Conservation (phyloP, 2,797 vertebrate species). For the Coregonus ussuriensis region DNA sequence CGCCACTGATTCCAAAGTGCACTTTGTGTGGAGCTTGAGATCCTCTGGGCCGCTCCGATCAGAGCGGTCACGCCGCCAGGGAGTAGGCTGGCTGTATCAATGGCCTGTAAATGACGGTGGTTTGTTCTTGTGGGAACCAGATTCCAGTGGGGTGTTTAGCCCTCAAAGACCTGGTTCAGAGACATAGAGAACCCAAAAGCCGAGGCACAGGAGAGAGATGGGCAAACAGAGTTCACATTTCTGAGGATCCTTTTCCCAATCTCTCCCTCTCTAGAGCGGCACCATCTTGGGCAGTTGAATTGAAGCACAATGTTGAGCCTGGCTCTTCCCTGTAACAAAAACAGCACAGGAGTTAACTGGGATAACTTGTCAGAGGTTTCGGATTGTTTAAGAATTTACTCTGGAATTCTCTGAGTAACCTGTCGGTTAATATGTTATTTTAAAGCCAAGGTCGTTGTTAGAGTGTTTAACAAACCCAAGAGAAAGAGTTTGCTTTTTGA, state of each 20-base stretch:
- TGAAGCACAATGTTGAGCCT: too few species aligned
- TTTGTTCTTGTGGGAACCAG: not conserved
- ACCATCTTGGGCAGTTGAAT: too few species aligned
- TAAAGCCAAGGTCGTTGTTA: slow-evolving; percentile 27
- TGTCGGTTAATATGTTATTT: slow-evolving; percentile 40
- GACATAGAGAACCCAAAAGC: not conserved
- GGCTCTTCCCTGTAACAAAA: slow-evolving; percentile 10
- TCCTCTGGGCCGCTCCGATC: not conserved
- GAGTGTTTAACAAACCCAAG: slow-evolving; percentile 31
- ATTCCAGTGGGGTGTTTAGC: not conserved
- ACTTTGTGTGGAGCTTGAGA: not conserved
- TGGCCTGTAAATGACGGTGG: not conserved
- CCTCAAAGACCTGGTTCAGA: not conserved
- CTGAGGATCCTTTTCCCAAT: slow-evolving; percentile 20
- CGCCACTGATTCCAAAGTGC: not conserved
- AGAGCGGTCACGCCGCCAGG: not conserved
- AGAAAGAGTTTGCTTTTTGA: slow-evolving; percentile 31
- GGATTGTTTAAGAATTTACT: slow-evolving; percentile 32
- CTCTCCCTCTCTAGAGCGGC: slow-evolving; percentile 3
- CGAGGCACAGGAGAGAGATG: slow-evolving; percentile 19
- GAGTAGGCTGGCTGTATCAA: slow-evolving; percentile 5
- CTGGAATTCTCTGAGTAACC: slow-evolving; percentile 14
- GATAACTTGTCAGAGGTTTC: slow-evolving; percentile 41
- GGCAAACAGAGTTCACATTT: slow-evolving; percentile 26
- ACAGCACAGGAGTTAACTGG: slow-evolving; percentile 35